These are phyloP conservation scores for Acronicta alni DNA, from an alignment of 2,888 invertebrate genomes.

Conservation along the genomic window DNA sequence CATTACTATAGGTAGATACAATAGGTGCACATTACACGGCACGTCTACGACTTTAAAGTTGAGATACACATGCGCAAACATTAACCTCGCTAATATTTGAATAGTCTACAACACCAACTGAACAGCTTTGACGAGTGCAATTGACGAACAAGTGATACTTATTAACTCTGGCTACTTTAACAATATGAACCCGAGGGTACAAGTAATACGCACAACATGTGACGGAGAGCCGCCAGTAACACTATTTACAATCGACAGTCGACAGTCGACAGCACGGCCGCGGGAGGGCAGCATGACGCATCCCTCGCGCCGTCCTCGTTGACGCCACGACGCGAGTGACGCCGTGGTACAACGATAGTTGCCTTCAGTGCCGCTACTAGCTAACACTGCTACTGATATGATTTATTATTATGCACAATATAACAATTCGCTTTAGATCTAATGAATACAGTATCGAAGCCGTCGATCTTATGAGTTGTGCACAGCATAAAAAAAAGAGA, in stretches of 20 bases:
- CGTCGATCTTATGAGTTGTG: constrained; percentile 81
- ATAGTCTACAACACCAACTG: constrained; percentile 80
- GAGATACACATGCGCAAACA: constrained; percentile 66
- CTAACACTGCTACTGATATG: constrained; percentile 77
- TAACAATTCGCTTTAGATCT: constrained; percentile 81
- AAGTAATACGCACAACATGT: constrained; percentile 76
- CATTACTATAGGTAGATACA: constrained; percentile 43
- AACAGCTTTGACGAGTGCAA: constrained; percentile 87
- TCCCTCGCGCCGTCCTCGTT: constrained; percentile 3
- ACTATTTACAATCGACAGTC: constrained; percentile 73
- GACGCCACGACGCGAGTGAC: constrained; percentile 14
- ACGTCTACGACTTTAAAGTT: constrained; percentile 66
- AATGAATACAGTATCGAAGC: constrained; percentile 78
- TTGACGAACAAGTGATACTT: constrained; percentile 89
- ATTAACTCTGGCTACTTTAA: constrained; percentile 84
- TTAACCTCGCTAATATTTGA: constrained; percentile 73
- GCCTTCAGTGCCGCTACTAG: constrained; percentile 58
- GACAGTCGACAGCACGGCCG: constrained; percentile 17
- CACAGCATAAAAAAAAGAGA: constrained; percentile 83
- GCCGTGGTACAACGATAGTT: constrained; percentile 29
- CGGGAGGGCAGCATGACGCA: neutral
- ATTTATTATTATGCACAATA: constrained; percentile 81
- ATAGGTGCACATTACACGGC: too few species aligned
- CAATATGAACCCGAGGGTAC: constrained; percentile 83
- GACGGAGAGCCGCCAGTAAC: constrained; percentile 72